Percentiles rank a stretch among this genome's conserved stretches.
phyloP scores from a whole-genome alignment of 2,888 invertebrate species.

The Hirtodrosophila trivittata region DNA sequence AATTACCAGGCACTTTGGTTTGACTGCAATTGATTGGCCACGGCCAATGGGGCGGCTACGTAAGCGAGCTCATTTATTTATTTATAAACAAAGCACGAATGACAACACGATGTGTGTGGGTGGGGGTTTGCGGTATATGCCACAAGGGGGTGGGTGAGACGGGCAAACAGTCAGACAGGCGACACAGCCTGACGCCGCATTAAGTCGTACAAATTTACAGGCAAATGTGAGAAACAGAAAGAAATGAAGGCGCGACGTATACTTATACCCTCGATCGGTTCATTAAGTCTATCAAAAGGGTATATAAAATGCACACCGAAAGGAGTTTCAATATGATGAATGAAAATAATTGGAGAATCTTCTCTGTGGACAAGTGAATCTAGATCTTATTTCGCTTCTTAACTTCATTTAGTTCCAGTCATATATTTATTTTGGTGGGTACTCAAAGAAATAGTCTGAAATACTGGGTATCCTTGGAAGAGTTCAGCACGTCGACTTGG shows the following conservation, averaged over 20 bases:
- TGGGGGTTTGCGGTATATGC: too few relatives aligned
- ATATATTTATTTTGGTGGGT: too few relatives aligned
- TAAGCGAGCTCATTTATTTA: conserved; percentile 69
- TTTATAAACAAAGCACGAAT: conserved; percentile 51
- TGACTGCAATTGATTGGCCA: conserved; percentile 54
- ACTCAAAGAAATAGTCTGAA: too few relatives aligned
- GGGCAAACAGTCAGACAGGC: conserved; percentile 33
- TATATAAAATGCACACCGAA: too few relatives aligned
- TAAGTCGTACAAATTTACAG: conserved; percentile 35
- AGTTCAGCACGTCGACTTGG: not conserved
- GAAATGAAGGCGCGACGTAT: conserved; percentile 10
- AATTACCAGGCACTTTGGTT: conserved; percentile 40
- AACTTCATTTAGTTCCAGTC: too few relatives aligned
- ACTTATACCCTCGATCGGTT: not conserved
- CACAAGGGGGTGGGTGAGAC: not conserved
- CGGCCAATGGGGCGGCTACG: conserved; percentile 32
- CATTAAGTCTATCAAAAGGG: too few relatives aligned
- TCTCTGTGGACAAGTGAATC: too few relatives aligned
- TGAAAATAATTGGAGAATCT: too few relatives aligned
- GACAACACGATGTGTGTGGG: conserved; percentile 3
- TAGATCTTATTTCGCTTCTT: too few relatives aligned
- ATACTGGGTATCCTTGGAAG: too few relatives aligned
- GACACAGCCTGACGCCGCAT: conserved; percentile 27
- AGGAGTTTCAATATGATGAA: too few relatives aligned
- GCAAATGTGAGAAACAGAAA: conserved; percentile 33